Evolutionary conservation across 64 coral and sea anemone species (phyloP), one percentile per base, ranked within the genome.

Genomic region (Montipora foliosa): DNA sequence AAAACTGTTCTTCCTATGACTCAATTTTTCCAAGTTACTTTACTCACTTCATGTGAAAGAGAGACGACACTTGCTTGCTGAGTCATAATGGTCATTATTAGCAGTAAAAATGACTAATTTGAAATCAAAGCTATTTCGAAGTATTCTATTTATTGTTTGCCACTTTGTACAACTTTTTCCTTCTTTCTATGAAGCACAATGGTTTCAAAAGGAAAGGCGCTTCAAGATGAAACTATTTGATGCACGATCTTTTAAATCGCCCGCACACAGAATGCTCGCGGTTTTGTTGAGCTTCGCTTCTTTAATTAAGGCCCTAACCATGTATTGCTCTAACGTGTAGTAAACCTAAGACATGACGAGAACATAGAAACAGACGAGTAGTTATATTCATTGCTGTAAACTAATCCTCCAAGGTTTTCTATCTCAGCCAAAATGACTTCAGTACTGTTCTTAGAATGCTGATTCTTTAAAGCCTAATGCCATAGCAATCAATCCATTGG

Each of bases 111-210:
- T 86, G 82, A 86, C 82, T 86, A 86, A 86, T 86, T 86, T 62
- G 45, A 86, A 86, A 86, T 86, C 82, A 86, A 86, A 86, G 44
- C 82, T 71, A 86, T 86, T 86, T 71, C 82, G 71, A n/a, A 49
- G 17, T 86, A 71, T 86, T 86, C 82, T 20, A 72, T 86, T 86
- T 70, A 86, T 15, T 71, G 66, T 86, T 86, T 71, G 47, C 82
- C 44, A 47, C 60, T 71, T 67, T 86, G 44, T 86, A 86, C 82
- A 86, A 9, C 66, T 45, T 51, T 47, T 86, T 51, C 37, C 37
- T 37, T 64, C 61, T 71, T 50, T 44, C 71, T 47, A 15, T 20
- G 20, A 70, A 72, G 45, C 45, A 49, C 3, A 82, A 79, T 12
- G 37, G 1, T 17, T 46, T 47, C 44, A 44, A 78, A 49, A 50